phyloP scores from a whole-genome alignment of 53 echinoderm and acorn worm species.

The Paracentrotus lividus region DNA sequence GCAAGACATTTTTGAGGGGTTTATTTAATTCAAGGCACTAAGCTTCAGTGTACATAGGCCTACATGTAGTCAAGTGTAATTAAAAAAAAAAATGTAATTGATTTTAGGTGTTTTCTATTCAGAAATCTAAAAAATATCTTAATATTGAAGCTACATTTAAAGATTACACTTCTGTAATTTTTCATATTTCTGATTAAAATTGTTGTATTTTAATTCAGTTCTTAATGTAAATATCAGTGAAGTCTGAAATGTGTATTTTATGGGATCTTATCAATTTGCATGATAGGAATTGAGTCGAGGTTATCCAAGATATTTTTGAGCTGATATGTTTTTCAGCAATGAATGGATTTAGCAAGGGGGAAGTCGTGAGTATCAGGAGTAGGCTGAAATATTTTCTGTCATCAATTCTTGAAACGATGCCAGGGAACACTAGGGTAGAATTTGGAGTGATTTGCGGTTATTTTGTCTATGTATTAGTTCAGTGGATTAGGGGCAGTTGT shows the following conservation, averaged over 20 bases:
- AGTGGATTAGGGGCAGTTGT: not conserved
- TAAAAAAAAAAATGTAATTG: not conserved
- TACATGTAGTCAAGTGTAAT: too few relatives aligned
- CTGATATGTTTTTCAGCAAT: constrained; percentile 4
- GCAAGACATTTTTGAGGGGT: too few relatives aligned
- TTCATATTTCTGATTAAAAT: not conserved
- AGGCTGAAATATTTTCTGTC: not conserved
- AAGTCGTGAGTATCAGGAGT: not conserved
- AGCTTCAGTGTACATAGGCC: too few relatives aligned
- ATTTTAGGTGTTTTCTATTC: not conserved
- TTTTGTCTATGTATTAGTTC: not conserved
- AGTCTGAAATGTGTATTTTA: not conserved
- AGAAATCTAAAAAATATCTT: too few relatives aligned
- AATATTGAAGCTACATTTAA: too few relatives aligned
- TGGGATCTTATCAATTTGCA: not conserved
- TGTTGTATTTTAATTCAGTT: not conserved
- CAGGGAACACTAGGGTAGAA: not conserved
- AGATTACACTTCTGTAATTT: not conserved
- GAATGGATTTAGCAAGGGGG: constrained; percentile 15
- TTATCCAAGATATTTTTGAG: not conserved
- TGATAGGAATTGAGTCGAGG: not conserved
- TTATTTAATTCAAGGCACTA: too few relatives aligned
- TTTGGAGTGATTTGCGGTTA: not conserved
- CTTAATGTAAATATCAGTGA: not conserved
- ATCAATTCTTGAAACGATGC: not conserved